Evolutionary conservation across 2,113 vertebrate species (phyloP).

Genomic region (Sterna hirundo): DNA sequence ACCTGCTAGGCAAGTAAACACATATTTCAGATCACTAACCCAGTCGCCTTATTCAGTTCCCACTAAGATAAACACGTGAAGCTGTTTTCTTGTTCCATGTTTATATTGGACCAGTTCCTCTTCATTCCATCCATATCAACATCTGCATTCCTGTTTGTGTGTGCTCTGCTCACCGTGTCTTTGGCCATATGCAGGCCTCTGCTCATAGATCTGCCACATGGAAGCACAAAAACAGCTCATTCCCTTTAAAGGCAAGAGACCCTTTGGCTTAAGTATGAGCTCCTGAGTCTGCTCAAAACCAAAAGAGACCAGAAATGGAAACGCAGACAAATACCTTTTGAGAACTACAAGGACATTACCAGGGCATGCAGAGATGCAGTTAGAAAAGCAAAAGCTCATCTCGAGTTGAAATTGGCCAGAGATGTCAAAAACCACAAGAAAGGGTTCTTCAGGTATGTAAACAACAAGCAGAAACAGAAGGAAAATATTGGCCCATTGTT

Average conservation of each 20-base stretch:
- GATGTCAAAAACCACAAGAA: neutral
- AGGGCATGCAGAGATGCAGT: neutral
- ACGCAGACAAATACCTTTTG: neutral
- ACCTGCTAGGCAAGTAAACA: too few species aligned
- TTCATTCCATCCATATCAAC: too few species aligned
- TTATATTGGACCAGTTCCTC: too few species aligned
- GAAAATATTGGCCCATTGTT: neutral
- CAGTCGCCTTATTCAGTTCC: too few species aligned
- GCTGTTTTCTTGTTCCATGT: too few species aligned
- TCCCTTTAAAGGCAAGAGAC: neutral
- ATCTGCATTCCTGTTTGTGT: too few species aligned
- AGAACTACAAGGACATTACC: neutral
- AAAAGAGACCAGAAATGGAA: neutral
- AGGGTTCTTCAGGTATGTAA: neutral
- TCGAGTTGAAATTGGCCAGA: neutral
- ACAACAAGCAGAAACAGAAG: neutral
- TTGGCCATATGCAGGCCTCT: too few species aligned
- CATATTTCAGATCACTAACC: too few species aligned
- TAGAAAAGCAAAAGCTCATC: neutral
- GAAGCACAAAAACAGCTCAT: neutral
- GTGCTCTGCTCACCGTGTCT: too few species aligned
- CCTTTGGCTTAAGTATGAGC: neutral
- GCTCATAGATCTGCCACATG: too few species aligned
- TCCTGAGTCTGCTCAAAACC: neutral
- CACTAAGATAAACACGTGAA: too few species aligned